A percentile compares a stretch with the other conserved stretches of the same genome.
Conservation (phyloP, 2,797 vertebrate genomes). For the Petrocephalus schoutedeni region DNA sequence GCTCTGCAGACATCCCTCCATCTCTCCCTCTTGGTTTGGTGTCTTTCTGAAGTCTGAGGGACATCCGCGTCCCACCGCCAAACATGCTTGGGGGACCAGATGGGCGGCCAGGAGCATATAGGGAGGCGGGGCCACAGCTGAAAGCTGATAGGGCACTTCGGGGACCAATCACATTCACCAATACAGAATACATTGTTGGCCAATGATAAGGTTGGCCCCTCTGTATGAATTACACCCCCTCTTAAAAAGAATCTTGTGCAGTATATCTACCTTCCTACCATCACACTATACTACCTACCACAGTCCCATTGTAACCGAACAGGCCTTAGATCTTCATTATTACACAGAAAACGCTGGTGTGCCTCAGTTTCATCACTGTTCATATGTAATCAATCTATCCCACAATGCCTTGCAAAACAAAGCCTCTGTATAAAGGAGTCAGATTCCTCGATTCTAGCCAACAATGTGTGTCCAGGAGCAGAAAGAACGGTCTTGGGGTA, state of each 20-base stretch:
- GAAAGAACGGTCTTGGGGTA: neutral
- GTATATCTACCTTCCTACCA: neutral
- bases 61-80: neutral
- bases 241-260: neutral
- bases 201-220: neutral
- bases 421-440: neutral
- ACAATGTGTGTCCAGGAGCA: neutral
- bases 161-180: neutral
- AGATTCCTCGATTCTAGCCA: neutral
- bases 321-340: neutral
- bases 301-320: neutral
- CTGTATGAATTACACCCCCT: neutral
- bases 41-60: neutral
- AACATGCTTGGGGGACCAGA: neutral
- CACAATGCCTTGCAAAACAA: neutral
- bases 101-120: neutral
- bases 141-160: neutral
- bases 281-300: neutral
- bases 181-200: neutral
- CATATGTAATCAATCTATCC: neutral
- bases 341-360: neutral
- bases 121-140: neutral
- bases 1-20: neutral
- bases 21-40: neutral
- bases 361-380: neutral